phyloP scores from a whole-genome alignment of 2,888 invertebrate genomes.

The Acronicta psi region DNA sequence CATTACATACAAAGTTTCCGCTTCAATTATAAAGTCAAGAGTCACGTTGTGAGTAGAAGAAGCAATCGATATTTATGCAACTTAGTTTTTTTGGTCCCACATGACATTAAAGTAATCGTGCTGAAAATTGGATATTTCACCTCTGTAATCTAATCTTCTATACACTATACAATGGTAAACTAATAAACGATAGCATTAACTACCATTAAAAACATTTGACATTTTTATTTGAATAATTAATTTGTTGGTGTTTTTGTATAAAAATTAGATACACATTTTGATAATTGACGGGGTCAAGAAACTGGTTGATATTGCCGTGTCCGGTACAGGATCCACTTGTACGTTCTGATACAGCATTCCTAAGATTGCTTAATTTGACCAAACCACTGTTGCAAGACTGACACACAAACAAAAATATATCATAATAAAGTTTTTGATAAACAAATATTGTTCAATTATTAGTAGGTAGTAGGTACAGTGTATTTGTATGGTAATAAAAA shows the following conservation, averaged over 20 bases:
- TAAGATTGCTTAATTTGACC: slow-evolving; percentile 54
- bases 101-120: slow-evolving; percentile 25
- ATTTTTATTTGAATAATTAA: slow-evolving; percentile 60
- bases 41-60: slow-evolving; percentile 37
- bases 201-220: slow-evolving; percentile 45
- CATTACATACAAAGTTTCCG: slow-evolving; percentile 51
- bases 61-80: slow-evolving; percentile 34
- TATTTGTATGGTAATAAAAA: no score
- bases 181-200: slow-evolving; percentile 13
- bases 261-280: slow-evolving; percentile 60
- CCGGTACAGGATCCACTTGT: slow-evolving; percentile 70
- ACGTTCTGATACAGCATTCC: slow-evolving; percentile 59
- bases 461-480: no score
- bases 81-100: slow-evolving; percentile 18
- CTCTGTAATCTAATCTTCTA: slow-evolving; percentile 5
- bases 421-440: no score
- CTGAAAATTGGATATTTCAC: slow-evolving; percentile 23
- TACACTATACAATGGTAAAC: slow-evolving; percentile 10
- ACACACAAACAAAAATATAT: slow-evolving; percentile 24
- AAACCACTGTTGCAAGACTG: slow-evolving; percentile 54
- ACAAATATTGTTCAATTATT: no score
- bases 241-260: slow-evolving; percentile 61
- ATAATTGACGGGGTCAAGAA: slow-evolving; percentile 71
- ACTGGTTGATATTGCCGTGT: slow-evolving; percentile 71
- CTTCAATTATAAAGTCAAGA: slow-evolving; percentile 49